Conservation (phyloP, 2,888 invertebrate genomes). For the Mythimna impura region DNA sequence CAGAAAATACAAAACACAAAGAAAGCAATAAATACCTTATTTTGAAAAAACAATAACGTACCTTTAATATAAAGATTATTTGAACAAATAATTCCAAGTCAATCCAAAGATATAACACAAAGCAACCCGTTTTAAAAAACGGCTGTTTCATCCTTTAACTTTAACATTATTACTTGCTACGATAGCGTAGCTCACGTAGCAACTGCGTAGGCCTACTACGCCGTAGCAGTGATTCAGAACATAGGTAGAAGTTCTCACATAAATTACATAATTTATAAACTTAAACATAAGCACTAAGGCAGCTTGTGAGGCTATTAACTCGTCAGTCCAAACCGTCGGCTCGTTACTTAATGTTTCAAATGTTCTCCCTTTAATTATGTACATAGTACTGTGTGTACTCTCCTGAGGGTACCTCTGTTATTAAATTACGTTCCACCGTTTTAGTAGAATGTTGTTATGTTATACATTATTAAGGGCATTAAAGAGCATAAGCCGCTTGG, state of each 20-base stretch:
- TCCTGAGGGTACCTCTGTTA: conserved; percentile 21
- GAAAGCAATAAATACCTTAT: no score
- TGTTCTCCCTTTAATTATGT: conserved; percentile 38
- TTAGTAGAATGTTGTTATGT: neutral
- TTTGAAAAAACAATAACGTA: no score
- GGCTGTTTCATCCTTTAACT: no score
- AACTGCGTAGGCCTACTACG: neutral
- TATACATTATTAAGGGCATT: conserved; percentile 24
- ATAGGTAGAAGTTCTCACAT: neutral
- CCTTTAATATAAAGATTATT: no score
- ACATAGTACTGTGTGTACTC: conserved; percentile 22
- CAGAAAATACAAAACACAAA: no score
- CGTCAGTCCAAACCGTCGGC: conserved; percentile 2
- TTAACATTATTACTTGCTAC: neutral
- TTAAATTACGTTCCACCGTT: conserved; percentile 12
- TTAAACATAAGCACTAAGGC: neutral
- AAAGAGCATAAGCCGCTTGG: neutral
- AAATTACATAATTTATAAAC: neutral
- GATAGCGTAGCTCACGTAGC: neutral
- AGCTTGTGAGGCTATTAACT: conserved; percentile 12
- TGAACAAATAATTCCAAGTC: no score
- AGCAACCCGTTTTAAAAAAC: no score
- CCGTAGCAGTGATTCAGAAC: neutral
- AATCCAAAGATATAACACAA: no score
- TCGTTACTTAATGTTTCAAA: conserved; percentile 31